Evolutionary conservation across 2,113 vertebrate genomes (phyloP).

Genomic region (Misgurnus anguillicaudatus): DNA sequence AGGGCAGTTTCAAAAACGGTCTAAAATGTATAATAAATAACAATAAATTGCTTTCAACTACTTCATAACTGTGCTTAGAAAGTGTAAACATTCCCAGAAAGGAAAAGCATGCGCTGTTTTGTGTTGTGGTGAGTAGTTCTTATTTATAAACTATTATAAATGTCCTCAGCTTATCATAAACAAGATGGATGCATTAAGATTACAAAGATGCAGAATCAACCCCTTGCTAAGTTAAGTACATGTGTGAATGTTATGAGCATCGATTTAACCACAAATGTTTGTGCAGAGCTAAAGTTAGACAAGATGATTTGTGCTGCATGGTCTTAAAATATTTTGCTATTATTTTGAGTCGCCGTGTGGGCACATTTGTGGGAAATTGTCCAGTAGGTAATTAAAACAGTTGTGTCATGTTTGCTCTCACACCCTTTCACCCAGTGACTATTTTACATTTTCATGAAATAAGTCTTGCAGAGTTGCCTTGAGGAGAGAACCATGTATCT

Average conservation of each 20-base stretch:
- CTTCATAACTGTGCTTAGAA: not conserved
- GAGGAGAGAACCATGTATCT: not conserved
- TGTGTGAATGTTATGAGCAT: not conserved
- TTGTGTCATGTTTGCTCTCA: not conserved
- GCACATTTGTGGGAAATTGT: not conserved
- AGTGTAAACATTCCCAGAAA: not conserved
- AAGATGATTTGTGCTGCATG: not conserved
- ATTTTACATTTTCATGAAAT: not conserved
- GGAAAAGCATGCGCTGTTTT: not conserved
- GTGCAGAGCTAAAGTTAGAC: not conserved
- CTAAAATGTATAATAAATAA: too few relatives aligned
- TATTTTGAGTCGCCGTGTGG: not conserved
- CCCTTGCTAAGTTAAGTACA: not conserved
- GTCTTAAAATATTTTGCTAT: not conserved
- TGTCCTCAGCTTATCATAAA: slow-evolving; percentile 7
- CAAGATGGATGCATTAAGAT: not conserved
- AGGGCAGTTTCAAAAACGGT: too few relatives aligned
- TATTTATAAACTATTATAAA: not conserved
- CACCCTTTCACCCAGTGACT: not conserved
- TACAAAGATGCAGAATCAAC: not conserved
- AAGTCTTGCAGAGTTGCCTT: too few relatives aligned
- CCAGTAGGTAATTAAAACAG: not conserved
- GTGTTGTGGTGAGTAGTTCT: slow-evolving; percentile 7
- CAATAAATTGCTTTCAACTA: too few relatives aligned
- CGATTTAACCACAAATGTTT: not conserved